Conservation (phyloP, 2,113 vertebrate genomes). For the Atrichornis clamosus region DNA sequence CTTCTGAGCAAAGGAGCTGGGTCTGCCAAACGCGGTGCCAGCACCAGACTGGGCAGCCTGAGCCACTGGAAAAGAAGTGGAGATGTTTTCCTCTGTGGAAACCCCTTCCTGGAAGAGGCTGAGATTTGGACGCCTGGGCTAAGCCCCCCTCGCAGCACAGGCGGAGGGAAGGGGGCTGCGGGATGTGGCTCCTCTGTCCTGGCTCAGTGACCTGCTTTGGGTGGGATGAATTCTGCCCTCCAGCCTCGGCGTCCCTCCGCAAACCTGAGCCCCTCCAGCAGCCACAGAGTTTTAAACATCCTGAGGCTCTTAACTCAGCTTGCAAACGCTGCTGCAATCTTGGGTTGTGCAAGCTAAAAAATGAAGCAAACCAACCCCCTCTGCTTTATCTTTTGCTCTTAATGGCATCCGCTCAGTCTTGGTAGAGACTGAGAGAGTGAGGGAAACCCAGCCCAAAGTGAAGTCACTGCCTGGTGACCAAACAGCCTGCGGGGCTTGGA, state of each 20-base stretch:
- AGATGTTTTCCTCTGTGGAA: neutral
- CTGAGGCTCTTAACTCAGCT: neutral
- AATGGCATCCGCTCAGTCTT: neutral
- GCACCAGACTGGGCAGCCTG: neutral
- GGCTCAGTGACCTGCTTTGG: neutral
- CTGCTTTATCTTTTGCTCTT: neutral
- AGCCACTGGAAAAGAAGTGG: accelerated
- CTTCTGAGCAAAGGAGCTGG: neutral
- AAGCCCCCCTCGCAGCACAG: neutral
- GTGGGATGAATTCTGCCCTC: neutral
- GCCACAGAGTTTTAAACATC: neutral
- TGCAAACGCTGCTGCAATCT: neutral
- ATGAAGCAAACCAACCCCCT: neutral
- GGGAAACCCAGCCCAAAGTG: neutral
- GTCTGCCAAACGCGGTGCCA: neutral
- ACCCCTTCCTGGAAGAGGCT: accelerated
- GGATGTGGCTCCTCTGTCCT: neutral
- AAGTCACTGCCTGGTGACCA: constrained; percentile 17
- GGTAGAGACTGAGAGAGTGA: neutral
- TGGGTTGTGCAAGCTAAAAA: neutral
- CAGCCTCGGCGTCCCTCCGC: accelerated
- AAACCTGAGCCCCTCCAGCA: accelerated
- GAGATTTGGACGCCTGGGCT: neutral
- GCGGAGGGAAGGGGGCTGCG: neutral
- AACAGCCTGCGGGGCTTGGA: neutral